phyloP scores from a whole-genome alignment of 2,888 invertebrate species.

The Cacoxenus indagator region DNA sequence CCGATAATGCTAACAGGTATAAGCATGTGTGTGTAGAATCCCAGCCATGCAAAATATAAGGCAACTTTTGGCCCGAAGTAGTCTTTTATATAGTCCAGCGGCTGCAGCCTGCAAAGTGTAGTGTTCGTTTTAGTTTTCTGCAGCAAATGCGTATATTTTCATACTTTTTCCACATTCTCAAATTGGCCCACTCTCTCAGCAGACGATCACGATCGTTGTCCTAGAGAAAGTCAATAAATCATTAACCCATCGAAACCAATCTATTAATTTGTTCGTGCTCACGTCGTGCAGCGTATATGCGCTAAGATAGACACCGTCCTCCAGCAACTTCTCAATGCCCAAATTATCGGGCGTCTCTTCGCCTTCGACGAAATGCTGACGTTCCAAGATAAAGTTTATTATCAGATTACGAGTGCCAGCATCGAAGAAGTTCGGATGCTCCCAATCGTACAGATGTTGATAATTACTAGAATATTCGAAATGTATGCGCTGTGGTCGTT shows the following conservation, averaged over 20 bases:
- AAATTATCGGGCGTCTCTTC: constrained; percentile 69
- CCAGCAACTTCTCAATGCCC: constrained; percentile 79
- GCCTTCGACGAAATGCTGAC: constrained; percentile 76
- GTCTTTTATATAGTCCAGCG: constrained; percentile 82
- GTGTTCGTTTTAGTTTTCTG: not conserved
- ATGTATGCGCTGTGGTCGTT: constrained; percentile 76
- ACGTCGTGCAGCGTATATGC: constrained; percentile 85
- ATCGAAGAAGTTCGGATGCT: constrained; percentile 79
- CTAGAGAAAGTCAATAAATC: constrained; percentile 31
- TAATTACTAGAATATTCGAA: constrained; percentile 80
- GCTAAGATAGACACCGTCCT: constrained; percentile 77
- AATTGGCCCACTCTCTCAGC: constrained; percentile 79
- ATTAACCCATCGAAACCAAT: not conserved
- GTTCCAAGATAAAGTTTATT: constrained; percentile 81
- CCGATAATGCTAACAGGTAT: constrained; percentile 81
- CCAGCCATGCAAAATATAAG: constrained; percentile 87
- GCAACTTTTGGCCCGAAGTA: constrained; percentile 85
- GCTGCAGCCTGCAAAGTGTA: constrained; percentile 72
- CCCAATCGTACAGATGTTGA: constrained; percentile 79
- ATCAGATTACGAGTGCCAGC: constrained; percentile 77
- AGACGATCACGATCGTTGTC: constrained; percentile 76
- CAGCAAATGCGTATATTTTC: constrained; percentile 32
- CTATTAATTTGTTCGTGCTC: constrained; percentile 57
- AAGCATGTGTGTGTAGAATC: constrained; percentile 87
- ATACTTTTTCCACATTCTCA: constrained; percentile 78